Conservation (phyloP, 2,888 invertebrate species). For the Napeogenes sylphis region DNA sequence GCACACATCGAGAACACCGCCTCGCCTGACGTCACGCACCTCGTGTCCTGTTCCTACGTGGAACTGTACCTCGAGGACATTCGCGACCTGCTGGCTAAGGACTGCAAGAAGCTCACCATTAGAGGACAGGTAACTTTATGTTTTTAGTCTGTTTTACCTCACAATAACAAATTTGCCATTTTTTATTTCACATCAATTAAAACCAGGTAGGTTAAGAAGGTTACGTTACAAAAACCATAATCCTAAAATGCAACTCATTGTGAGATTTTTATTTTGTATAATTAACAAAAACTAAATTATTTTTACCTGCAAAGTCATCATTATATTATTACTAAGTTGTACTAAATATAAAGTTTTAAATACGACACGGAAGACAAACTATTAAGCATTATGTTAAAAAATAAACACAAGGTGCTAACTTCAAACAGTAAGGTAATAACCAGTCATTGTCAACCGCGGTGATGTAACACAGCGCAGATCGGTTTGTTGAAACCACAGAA, state of each 20-base stretch:
- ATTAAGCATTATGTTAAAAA: neutral
- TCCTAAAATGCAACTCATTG: neutral
- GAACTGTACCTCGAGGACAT: slow-evolving; percentile 98
- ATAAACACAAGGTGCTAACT: slow-evolving; percentile 5
- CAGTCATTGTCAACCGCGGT: neutral
- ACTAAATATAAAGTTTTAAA: too few species aligned
- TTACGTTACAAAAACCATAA: too few species aligned
- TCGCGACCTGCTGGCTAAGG: slow-evolving; percentile 82
- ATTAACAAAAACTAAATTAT: neutral
- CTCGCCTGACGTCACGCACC: slow-evolving; percentile 94
- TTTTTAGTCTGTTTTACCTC: too few species aligned
- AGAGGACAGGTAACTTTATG: slow-evolving; percentile 62
- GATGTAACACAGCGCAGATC: neutral
- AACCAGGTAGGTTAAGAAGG: too few species aligned
- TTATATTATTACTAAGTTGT: too few species aligned
- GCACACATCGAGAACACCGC: slow-evolving; percentile 90
- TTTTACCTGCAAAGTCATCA: too few species aligned
- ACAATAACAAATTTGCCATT: neutral
- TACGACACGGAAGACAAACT: neutral
- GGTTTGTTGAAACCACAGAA: neutral
- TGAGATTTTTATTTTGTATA: slow-evolving; percentile 3
- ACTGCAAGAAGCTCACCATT: slow-evolving; percentile 85
- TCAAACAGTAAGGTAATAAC: neutral
- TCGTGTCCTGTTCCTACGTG: slow-evolving; percentile 97
- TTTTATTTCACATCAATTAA: neutral